Conservation (phyloP, 2,888 invertebrate species). For the Chironomus tentans region DNA sequence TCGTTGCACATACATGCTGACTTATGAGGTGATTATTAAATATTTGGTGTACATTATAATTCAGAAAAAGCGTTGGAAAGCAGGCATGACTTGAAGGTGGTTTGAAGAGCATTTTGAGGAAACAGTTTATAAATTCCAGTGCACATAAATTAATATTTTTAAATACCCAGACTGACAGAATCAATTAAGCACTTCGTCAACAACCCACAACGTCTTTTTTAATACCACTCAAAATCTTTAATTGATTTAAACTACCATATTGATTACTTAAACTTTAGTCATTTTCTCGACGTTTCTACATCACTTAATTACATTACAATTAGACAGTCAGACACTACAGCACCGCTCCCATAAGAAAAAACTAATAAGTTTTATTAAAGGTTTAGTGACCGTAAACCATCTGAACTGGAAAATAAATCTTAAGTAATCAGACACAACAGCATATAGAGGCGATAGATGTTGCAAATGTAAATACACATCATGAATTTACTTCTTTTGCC, state of each 20-base stretch:
- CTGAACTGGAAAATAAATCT: conserved; percentile 3
- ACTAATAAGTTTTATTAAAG: neutral
- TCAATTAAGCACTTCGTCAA: too few species aligned
- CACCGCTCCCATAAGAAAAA: neutral
- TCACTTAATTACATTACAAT: neutral
- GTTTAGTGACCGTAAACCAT: neutral
- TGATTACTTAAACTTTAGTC: too few species aligned
- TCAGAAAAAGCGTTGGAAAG: neutral
- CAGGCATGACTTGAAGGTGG: neutral
- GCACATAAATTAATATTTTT: too few species aligned
- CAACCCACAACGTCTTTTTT: too few species aligned
- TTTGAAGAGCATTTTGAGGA: neutral
- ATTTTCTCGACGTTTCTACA: too few species aligned
- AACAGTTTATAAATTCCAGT: too few species aligned
- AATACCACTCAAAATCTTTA: too few species aligned
- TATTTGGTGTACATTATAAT: neutral
- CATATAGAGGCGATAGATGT: neutral
- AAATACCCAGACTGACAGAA: too few species aligned
- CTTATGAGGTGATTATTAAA: neutral
- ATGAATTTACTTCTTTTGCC: neutral
- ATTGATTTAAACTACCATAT: too few species aligned
- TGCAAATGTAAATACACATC: neutral
- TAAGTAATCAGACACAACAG: neutral
- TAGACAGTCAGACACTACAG: neutral
- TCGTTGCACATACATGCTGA: neutral